Base-by-base conservation (phyloP, 2,797 vertebrate genomes). In the Nyctibius grandis region DNA sequence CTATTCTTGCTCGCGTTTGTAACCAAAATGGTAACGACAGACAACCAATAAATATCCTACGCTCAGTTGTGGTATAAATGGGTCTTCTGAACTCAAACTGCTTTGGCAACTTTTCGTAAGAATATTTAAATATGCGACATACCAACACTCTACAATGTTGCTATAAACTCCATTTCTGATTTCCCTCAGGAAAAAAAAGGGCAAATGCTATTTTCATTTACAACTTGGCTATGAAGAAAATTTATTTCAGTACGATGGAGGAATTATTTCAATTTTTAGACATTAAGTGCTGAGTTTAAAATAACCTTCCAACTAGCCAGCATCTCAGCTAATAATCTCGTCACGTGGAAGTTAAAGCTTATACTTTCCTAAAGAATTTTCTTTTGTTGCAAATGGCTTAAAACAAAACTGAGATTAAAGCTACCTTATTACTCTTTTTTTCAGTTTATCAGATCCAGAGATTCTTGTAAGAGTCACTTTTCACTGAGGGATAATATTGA, bases 41-140 rank as follows among this genome's bases (percentile, higher is more conserved):
- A 93, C 3, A 44, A 91, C 65, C 75, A 95, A 93, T 95, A 98
- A 92, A 94, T 94, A 97, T 92, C 81, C 85, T 96, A 96, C 38
- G 16, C 84, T 82, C 88, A 65, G 89, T 56, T 98, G 93, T 97
- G 97, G 96, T 96, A 98, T 97, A 97, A 97, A 98, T 93, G 88
- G 96, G 76, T 96, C 82, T 96, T 94, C 69, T 91, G 60, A 97
- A 96, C 94, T 96, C 8, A 81, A 97, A 95, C 95, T 97, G 96
- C 96, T 98, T 97, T 97, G 97, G 97, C 96, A 98, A 97, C 74
- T 93, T 97, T 96, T 96, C 81, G 69, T 91, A 95, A 94, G 92
- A 97, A 85, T 95, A 97, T 95, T 98, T 96, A 96, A 97, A 94
- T 96, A 96, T 75, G 94, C 88, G 95, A 97, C 95, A 95, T 89